Evolutionary conservation across 2,888 invertebrate species (phyloP).

Genomic region (Parnassius orleans): DNA sequence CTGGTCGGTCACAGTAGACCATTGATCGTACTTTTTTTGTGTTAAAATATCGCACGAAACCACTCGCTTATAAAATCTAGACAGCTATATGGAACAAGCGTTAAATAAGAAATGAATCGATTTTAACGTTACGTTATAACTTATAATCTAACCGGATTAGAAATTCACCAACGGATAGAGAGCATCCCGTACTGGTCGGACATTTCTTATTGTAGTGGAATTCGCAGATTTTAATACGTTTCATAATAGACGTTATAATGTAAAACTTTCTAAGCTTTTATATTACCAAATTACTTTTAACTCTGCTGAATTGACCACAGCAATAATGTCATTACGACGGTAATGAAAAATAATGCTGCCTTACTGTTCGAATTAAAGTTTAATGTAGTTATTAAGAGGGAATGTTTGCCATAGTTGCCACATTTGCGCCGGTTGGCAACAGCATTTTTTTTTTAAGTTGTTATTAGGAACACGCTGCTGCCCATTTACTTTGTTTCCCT

Average conservation of each 20-base stretch:
- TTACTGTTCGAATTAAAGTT: too few species aligned
- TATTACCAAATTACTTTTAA: too few species aligned
- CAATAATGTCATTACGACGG: too few species aligned
- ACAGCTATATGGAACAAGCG: conserved; percentile 39
- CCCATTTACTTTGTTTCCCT: too few species aligned
- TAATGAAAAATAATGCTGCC: too few species aligned
- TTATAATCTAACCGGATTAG: conserved; percentile 41
- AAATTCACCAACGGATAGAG: conserved; percentile 43
- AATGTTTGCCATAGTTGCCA: too few species aligned
- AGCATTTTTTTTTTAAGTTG: too few species aligned
- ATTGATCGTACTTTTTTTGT: conserved; percentile 59
- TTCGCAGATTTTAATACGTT: conserved; percentile 53
- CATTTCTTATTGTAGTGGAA: conserved; percentile 41
- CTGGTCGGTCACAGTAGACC: conserved; percentile 53
- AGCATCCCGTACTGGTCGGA: conserved; percentile 42
- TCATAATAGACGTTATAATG: conserved; percentile 46
- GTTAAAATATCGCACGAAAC: conserved; percentile 46
- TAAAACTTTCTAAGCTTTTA: conserved; percentile 52
- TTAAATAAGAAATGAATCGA: conserved; percentile 41
- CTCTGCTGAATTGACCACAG: neutral
- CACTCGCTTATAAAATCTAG: conserved; percentile 45
- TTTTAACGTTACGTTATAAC: conserved; percentile 32
- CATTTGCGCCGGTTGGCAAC: too few species aligned
- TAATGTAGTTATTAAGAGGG: too few species aligned
- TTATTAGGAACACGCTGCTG: too few species aligned